Base-by-base conservation (phyloP, 2,113 vertebrate species). In the Tringa solitaria region DNA sequence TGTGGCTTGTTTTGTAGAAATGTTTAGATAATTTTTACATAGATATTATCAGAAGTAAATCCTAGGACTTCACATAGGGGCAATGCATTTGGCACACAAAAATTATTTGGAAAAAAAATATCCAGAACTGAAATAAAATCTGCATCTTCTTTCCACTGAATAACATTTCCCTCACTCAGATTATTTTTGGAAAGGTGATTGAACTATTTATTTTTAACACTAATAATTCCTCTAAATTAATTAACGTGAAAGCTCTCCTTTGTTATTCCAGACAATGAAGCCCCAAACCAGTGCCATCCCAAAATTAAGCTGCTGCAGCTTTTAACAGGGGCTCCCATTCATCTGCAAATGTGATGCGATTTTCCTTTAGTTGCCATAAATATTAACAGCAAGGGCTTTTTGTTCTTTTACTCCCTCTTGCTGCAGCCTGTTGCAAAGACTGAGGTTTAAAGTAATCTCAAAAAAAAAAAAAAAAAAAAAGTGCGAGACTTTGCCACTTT, bases 401-500 rank as follows among this genome's bases (percentile, higher is more conserved):
- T 93, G 94, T 96, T 96, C 95, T 95, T 96, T 89, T 91, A 89
- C 96, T 95, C 95, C 94, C 94, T 95, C 92, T 95, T 95, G 89
- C 92, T 95, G 95, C 89, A 89, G 94, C 87, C 94, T 96, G 81
- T 95, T 95, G 96, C 92, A 96, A 95, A 87, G 65, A 43, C 91
- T 69, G 70, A 79, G 37, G 61, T 91, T 91, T 95, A 84, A 92
- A 92, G 76, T 53, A 79, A 69, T 87, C 53, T 69, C 15, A 60
- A 78, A 68, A 65, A 88, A 67, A 78, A 56, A 64, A 68, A 88
- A 78, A 57, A 56, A 35, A 63, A 63, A 39, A 43, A 65, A 65
- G 35, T 50, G 28, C 57, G 73, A 78, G 50, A 73, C 30, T 88
- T 85, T 72, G 22, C 37, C 27, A n/a, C 69, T 72, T 84, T 59